A percentile compares a stretch with the other conserved stretches of the same genome.
Conservation (phyloP, 2,797 vertebrate species). For the Botia kubotai region DNA sequence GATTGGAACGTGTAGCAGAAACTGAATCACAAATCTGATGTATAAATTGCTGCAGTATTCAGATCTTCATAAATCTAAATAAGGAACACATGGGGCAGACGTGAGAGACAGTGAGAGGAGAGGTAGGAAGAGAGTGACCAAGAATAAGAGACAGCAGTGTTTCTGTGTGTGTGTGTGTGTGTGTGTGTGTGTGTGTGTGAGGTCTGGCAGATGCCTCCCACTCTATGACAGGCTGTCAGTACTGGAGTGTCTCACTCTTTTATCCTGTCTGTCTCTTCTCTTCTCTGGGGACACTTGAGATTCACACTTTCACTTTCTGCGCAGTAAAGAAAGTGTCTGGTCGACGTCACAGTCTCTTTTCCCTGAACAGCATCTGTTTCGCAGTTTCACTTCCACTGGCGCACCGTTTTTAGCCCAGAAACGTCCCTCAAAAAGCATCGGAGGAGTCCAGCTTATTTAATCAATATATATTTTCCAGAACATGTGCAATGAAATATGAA, state of each 20-base stretch:
- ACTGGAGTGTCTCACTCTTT: conserved; percentile 47
- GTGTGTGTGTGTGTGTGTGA: conserved; percentile 47
- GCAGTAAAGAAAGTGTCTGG: conserved; percentile 32
- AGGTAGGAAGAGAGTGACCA: conserved; percentile 27
- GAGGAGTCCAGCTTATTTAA: conserved; percentile 54
- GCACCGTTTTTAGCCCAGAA: conserved; percentile 53
- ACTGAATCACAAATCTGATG: too few relatives aligned
- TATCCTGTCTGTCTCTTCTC: conserved; percentile 38
- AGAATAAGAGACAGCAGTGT: conserved; percentile 37
- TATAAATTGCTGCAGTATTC: conserved; percentile 30
- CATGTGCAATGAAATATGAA: conserved; percentile 37
- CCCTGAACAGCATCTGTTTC: conserved; percentile 52
- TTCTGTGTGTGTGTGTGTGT: conserved; percentile 41
- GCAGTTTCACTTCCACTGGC: conserved; percentile 47
- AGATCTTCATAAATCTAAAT: conserved; percentile 26
- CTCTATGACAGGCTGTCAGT: conserved; percentile 55
- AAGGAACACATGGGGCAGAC: conserved; percentile 23
- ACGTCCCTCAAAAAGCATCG: conserved; percentile 26
- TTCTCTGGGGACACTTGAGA: conserved; percentile 22
- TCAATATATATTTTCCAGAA: conserved; percentile 45
- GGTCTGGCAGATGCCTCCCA: conserved; percentile 55
- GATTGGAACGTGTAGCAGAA: too few relatives aligned
- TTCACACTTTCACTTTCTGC: conserved; percentile 35
- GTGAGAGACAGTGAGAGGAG: conserved; percentile 1
- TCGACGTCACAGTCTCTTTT: conserved; percentile 36